Evolutionary conservation across 2,113 vertebrate genomes (phyloP).

Genomic region (Prietella phreatophila): DNA sequence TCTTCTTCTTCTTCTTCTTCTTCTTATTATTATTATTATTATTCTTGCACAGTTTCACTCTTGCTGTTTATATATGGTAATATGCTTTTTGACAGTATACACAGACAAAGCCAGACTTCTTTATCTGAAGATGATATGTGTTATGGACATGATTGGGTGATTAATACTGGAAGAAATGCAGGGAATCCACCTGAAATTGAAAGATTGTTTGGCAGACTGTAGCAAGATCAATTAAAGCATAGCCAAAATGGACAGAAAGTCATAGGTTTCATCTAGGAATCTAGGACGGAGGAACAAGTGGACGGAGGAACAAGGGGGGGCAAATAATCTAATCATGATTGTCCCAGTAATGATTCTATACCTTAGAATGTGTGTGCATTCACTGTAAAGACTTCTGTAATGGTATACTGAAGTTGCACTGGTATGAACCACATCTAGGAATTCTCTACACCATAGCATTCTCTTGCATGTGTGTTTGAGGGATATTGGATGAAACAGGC

Average conservation of each 20-base stretch:
- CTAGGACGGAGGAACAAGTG: no score
- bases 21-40: no score
- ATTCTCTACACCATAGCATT: not conserved
- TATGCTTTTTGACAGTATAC: not conserved
- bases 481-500: slow-evolving; percentile 19
- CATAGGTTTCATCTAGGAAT: not conserved
- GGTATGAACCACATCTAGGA: slow-evolving; percentile 3
- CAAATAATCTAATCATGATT: not conserved
- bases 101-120: not conserved
- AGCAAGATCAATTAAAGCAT: not conserved
- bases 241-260: not conserved
- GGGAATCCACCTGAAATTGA: not conserved
- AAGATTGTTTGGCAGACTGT: not conserved
- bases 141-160: not conserved
- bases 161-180: not conserved
- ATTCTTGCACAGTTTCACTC: not conserved
- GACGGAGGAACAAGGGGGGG: no score
- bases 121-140: not conserved
- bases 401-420: not conserved
- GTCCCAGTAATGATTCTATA: not conserved
- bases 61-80: not conserved
- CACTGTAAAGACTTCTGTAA: slow-evolving; percentile 9
- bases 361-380: not conserved
- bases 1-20: no score
- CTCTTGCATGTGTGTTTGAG: not conserved